Evolutionary conservation across 2,797 vertebrate species (phyloP), one percentile per base, ranked within the genome.

Genomic region (Helarctos malayanus): DNA sequence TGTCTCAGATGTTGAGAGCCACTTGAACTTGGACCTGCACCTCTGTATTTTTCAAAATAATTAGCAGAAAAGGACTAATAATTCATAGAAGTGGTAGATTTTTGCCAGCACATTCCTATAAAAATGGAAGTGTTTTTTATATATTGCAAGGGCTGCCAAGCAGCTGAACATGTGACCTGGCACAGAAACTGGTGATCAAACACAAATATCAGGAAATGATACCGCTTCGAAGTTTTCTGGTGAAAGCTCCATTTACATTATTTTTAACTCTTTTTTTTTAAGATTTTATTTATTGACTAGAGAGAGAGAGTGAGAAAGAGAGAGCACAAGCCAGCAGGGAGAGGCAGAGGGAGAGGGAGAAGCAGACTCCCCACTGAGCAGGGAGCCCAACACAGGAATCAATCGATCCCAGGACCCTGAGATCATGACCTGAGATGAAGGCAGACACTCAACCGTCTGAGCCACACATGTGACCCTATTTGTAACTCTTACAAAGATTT

Each of bases 401-500:
- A 7, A 65, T 65, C 0, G 7, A 65, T 65, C 15, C 63, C 32
- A 65, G 32, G 63, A 65, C 63, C 63, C 29, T 63, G 61, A 13
- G 61, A 32, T 32, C 59, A 63, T 15, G 27, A 63, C 29, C 29
- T 63, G 29, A 63, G 61, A 14, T 0, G 2, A 32, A 16, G 61
- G 2, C 29, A 63, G 61, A 32, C 6, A 0, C 14, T 63, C 32
- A 63, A 16, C 14, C 61, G 7, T 32, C 29, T 63, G 29, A 63
- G 61, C 27, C 29, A 63, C 61, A 27, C 2, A 63, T 14, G 61
- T 0, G 1, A 14, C 29, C 61, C 61, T 73, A 63, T 49, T 71
- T 95, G 96, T 86, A 95, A 95, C 47, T 91, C 57, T 89, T 87
- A 16, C 86, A 88, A 95, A 94, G 13, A 57, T 81, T 76, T 96